phyloP scores from a whole-genome alignment of 2,888 invertebrate genomes.

The Escarpia spicata region DNA sequence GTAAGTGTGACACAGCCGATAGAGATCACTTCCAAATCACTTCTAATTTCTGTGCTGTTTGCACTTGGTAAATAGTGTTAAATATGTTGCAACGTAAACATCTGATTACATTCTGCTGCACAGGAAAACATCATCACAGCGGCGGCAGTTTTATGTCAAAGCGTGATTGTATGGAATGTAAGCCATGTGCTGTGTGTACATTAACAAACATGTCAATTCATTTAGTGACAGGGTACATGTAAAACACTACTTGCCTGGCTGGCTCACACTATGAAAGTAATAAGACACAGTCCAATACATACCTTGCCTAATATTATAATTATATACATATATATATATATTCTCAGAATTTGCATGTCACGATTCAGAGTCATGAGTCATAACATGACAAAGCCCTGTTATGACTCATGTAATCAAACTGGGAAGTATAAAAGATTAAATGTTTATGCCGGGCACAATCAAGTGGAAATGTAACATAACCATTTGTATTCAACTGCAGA shows the following conservation, averaged over 20 bases:
- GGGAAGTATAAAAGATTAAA: conserved; percentile 3
- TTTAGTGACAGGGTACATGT: no score
- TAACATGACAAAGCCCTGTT: background rate
- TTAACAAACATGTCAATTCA: no score
- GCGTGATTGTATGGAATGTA: no score
- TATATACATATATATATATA: background rate
- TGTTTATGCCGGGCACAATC: background rate
- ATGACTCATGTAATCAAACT: background rate
- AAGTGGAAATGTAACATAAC: background rate
- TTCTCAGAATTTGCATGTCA: background rate
- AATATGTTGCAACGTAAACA: no score
- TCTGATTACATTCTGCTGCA: background rate
- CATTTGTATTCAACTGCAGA: background rate
- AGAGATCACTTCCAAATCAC: background rate
- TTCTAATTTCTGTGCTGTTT: background rate
- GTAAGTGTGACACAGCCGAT: background rate
- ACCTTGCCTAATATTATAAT: background rate
- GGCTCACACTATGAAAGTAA: background rate
- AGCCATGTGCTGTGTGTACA: no score
- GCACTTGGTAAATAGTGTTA: background rate
- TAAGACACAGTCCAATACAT: background rate
- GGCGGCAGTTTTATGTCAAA: no score
- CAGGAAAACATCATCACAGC: background rate
- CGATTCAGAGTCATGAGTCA: background rate
- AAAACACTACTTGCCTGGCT: no score